Conservation (phyloP, 2,888 invertebrate genomes). For the Fissipunctia ypsillon region DNA sequence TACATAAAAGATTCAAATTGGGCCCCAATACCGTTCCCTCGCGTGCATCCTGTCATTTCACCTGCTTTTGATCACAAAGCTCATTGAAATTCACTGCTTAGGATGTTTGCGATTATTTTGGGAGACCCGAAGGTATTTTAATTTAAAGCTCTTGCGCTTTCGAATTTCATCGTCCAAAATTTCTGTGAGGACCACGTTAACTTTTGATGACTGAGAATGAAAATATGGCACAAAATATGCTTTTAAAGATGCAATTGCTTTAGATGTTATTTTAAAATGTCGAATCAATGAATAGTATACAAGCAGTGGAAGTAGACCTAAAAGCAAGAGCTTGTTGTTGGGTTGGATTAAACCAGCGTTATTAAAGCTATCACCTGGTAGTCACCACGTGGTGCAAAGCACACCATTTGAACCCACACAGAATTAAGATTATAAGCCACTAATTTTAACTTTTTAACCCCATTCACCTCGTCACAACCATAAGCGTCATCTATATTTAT, state of each 20-base stretch:
- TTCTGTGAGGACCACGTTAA: neutral
- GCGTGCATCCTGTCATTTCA: slow-evolving; percentile 64
- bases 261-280: neutral
- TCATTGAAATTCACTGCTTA: slow-evolving; percentile 59
- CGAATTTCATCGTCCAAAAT: slow-evolving; percentile 3
- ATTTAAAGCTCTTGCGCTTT: neutral
- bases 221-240: no score
- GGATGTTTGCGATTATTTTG: slow-evolving; percentile 49
- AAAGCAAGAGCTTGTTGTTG: neutral
- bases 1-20: slow-evolving; percentile 54
- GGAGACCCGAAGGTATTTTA: slow-evolving; percentile 12
- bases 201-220: neutral
- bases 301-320: neutral
- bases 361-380: neutral
- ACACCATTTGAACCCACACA: neutral
- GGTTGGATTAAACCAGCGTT: neutral
- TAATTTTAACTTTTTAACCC: slow-evolving; percentile 49
- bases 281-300: neutral
- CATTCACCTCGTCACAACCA: slow-evolving; percentile 34
- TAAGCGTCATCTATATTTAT: slow-evolving; percentile 56
- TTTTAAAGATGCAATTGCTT: neutral
- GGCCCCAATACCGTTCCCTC: slow-evolving; percentile 45
- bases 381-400: slow-evolving; percentile 14
- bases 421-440: neutral
- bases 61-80: slow-evolving; percentile 53